Evolutionary conservation across 2,113 vertebrate species (phyloP).

Genomic region (Miniopterus natalensis): DNA sequence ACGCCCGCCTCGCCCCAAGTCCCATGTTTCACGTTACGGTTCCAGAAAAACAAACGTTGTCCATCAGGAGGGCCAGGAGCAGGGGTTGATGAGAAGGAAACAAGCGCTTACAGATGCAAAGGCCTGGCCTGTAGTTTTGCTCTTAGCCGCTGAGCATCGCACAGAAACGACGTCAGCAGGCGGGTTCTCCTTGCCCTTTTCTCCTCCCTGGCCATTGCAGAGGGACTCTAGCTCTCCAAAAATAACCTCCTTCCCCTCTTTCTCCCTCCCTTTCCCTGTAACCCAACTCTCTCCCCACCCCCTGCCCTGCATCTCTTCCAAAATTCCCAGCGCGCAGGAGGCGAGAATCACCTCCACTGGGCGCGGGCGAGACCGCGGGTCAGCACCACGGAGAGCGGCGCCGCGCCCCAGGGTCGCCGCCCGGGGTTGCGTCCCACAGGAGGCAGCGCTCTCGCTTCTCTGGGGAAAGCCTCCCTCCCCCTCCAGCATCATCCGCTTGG

Average conservation of each 20-base stretch:
- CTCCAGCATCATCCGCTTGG: not conserved
- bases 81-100: not conserved
- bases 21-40: not conserved
- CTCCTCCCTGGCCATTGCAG: not conserved
- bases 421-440: too few species aligned
- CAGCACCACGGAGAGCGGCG: conserved; percentile 70
- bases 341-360: not conserved
- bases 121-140: not conserved
- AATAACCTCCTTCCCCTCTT: not conserved
- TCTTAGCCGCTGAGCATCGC: not conserved
- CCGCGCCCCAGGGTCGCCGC: not conserved
- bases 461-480: not conserved
- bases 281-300: not conserved
- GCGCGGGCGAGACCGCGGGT: not conserved
- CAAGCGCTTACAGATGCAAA: not conserved
- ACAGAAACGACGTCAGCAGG: not conserved
- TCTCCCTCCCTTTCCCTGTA: not conserved
- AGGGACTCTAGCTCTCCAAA: not conserved
- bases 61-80: not conserved
- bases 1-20: not conserved
- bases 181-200: not conserved
- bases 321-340: not conserved
- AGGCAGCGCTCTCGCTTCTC: not conserved
- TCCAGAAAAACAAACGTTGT: not conserved
- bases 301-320: not conserved